These are phyloP conservation scores for Sparidentex hasta DNA, from an alignment of 2,797 vertebrate genomes.

Conservation along the genomic window DNA sequence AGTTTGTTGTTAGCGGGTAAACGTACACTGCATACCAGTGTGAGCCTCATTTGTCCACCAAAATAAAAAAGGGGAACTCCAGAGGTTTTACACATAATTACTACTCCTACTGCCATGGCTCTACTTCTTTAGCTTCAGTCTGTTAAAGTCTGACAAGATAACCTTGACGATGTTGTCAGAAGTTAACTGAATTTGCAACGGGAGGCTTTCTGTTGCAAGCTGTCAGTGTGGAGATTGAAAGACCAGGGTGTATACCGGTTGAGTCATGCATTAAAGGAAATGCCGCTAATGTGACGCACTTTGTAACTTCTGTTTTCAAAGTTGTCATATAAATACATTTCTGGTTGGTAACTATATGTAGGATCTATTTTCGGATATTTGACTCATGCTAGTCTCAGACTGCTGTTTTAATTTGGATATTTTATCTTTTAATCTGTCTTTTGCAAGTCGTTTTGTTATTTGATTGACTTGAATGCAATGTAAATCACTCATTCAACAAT, in stretches of 20 bases:
- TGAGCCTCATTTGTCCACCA: neutral
- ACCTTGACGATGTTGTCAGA: slow-evolving; percentile 4
- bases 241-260: neutral
- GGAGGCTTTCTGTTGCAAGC: slow-evolving; percentile 5
- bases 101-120: neutral
- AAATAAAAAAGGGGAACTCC: neutral
- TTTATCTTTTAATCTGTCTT: neutral
- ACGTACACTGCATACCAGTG: neutral
- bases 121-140: neutral
- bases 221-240: neutral
- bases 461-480: neutral
- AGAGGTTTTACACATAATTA: neutral
- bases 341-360: neutral
- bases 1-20: neutral
- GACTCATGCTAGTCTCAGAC: neutral
- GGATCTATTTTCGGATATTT: neutral
- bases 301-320: neutral
- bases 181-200: slow-evolving; percentile 8
- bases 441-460: neutral
- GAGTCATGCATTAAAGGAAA: neutral
- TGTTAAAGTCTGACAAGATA: slow-evolving; percentile 4
- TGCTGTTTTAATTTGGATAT: neutral
- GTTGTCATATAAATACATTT: neutral
- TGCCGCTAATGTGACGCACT: neutral
- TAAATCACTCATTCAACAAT: too few species aligned